Evolutionary conservation across 2,113 vertebrate genomes (phyloP), one percentile per base, ranked within the genome.

Genomic region (Chloebia gouldiae): DNA sequence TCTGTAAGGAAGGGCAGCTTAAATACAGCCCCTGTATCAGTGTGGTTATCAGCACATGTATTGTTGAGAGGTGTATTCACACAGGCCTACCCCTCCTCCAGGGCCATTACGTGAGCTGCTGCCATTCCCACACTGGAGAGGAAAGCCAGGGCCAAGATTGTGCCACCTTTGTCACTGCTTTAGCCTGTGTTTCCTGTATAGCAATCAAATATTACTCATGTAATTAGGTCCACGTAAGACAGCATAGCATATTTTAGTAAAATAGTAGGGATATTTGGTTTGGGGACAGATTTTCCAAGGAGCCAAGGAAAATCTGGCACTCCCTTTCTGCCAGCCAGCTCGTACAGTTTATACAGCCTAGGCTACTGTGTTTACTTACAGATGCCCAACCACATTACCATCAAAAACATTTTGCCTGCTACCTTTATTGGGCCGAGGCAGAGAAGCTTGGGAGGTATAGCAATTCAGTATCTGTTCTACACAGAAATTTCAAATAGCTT

Each of bases 401-500:
- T 10, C 56, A 50, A 80, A 94, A 54, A 49, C 15, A 21, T 50
- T 90, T 73, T 73, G 42, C 63, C 75, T 70, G 44, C 13, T 77
- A 44, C 49, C 44, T 84, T 86, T 35, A 75, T 4, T 75, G 31
- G 56, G 64, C 60, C 33, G 63, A 85, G 70, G 78, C 50, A 90
- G 56, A 68, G 25, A 70, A 33, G 28, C 72, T n/a, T 42, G 61
- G 64, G 57, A 92, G 80, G 44, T 75, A 37, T 59, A 76, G 93
- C 64, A 81, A 83, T 83, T 88, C 78, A 88, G 0, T 90, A 80
- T 70, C 75, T 92, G 68, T 77, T 92, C 77, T 86, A 88, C n/a
- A 89, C 61, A 79, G 31, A 60, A 60, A 90, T 84, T 60, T 73
- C 86, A 94, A 94, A 81, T 7, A 79, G 51, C 45, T 86, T 96